A percentile compares a stretch with the other conserved stretches of the same genome.
These are phyloP conservation scores for Eptatretus burgeri DNA, from an alignment of 2,113 vertebrate genomes.

Conservation along the genomic window DNA sequence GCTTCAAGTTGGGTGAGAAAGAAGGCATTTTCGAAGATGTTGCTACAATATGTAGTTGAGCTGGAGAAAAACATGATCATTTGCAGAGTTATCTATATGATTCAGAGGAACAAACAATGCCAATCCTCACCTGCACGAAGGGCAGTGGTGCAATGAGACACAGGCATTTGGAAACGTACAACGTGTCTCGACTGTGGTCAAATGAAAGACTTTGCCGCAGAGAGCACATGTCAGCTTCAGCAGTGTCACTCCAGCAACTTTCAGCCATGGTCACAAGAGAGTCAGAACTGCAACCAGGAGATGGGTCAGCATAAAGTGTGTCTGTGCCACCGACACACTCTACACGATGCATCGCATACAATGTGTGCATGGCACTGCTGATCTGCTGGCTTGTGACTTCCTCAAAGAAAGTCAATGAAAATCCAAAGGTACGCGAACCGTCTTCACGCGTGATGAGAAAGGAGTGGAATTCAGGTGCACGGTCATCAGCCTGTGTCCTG, in stretches of 20 bases:
- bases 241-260: constrained; percentile 24
- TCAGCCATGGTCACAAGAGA: constrained; percentile 10
- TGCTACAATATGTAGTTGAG: too few relatives aligned
- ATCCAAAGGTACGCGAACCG: constrained; percentile 83
- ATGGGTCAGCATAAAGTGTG: neutral
- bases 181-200: constrained; percentile 76
- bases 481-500: constrained; percentile 60
- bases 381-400: constrained; percentile 98
- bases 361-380: constrained; percentile 94
- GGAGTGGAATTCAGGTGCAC: constrained; percentile 74
- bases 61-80: too few relatives aligned
- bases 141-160: constrained; percentile 86
- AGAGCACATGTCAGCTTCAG: constrained; percentile 39
- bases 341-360: constrained; percentile 97
- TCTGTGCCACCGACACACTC: constrained; percentile 19
- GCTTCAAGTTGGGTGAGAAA: too few relatives aligned
- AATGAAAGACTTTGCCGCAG: constrained; percentile 91
- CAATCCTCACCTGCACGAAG: constrained; percentile 27
- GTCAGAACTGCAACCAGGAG: neutral
- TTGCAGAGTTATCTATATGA: too few relatives aligned
- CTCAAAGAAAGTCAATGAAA: constrained; percentile 87
- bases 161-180: constrained; percentile 91
- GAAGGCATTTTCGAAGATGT: too few relatives aligned
- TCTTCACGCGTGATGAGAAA: constrained; percentile 96
- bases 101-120: too few relatives aligned